A percentile compares a stretch with the other conserved stretches of the same genome.
Evolutionary conservation across 2,888 invertebrate genomes (phyloP).

Genomic region (Tachystola acroxantha): DNA sequence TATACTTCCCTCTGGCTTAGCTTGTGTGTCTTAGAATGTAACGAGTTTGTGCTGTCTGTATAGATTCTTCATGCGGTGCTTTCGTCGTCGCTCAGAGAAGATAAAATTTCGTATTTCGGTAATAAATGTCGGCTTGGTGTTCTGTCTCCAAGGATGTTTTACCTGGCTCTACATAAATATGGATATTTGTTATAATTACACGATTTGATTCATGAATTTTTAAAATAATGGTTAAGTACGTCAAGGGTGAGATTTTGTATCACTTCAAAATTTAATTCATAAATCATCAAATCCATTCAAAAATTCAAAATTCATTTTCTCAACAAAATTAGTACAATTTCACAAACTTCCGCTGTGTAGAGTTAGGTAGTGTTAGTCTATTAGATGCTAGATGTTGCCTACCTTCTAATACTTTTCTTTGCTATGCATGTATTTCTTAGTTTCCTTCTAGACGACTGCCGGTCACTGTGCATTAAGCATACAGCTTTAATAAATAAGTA

Average conservation of each 20-base stretch:
- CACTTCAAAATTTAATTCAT: neutral
- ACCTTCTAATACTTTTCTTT: neutral
- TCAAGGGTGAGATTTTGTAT: too few relatives aligned
- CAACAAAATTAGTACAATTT: too few relatives aligned
- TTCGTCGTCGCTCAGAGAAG: conserved; percentile 36
- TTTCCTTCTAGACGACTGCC: conserved; percentile 60
- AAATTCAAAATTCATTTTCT: conserved; percentile 1
- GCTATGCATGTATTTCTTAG: conserved; percentile 13
- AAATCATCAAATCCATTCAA: conserved; percentile 2
- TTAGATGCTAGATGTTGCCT: too few relatives aligned
- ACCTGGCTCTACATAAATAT: neutral
- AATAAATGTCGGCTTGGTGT: conserved; percentile 1
- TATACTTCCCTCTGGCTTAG: conserved; percentile 53
- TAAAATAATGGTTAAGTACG: too few relatives aligned
- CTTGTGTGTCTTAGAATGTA: conserved; percentile 50
- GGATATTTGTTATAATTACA: conserved; percentile 5
- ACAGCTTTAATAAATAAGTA: conserved; percentile 63
- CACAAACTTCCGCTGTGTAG: too few relatives aligned
- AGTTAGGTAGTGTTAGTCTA: too few relatives aligned
- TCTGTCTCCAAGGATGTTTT: neutral
- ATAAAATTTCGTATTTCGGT: conserved; percentile 13
- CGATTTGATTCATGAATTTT: neutral
- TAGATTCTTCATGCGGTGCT: conserved; percentile 32
- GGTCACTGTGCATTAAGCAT: conserved; percentile 62
- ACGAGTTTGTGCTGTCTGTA: conserved; percentile 35